A percentile compares a stretch with the other conserved stretches of the same genome.
Conservation (phyloP, 2,888 invertebrate genomes). For the Dasysyrphus albostriatus region DNA sequence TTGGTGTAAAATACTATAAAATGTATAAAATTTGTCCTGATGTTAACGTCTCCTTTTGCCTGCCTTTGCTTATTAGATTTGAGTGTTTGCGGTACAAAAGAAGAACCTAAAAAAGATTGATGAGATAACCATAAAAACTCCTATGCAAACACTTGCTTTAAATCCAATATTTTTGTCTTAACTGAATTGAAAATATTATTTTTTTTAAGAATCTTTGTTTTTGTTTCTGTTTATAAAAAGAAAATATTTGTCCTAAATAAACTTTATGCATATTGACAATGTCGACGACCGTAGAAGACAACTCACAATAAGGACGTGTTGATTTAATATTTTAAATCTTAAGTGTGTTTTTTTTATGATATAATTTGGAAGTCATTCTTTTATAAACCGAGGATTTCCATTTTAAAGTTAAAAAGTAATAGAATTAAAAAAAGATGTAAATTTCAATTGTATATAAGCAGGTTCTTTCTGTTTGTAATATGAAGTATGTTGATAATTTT, state of each 20-base stretch:
- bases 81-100: no score
- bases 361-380: slow-evolving; percentile 16
- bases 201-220: background rate
- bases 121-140: slow-evolving; percentile 29
- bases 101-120: slow-evolving; percentile 18
- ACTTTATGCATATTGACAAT: slow-evolving; percentile 23
- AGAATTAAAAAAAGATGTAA: background rate
- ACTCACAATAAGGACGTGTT: slow-evolving; percentile 8
- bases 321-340: slow-evolving; percentile 32
- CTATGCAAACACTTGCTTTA: background rate
- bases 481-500: no score
- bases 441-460: background rate
- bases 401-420: background rate
- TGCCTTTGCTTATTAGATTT: background rate
- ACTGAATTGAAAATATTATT: background rate
- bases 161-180: slow-evolving; percentile 14
- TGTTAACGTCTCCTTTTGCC: background rate
- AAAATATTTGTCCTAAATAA: slow-evolving; percentile 22
- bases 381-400: background rate
- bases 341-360: slow-evolving; percentile 32
- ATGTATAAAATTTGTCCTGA: slow-evolving; percentile 3
- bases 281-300: background rate
- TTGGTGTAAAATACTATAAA: no score
- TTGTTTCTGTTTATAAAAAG: background rate
- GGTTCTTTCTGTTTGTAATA: no score